A percentile compares a stretch with the other conserved stretches of the same genome.
Evolutionary conservation across 2,888 invertebrate species (phyloP).

Genomic region (Troides helena): DNA sequence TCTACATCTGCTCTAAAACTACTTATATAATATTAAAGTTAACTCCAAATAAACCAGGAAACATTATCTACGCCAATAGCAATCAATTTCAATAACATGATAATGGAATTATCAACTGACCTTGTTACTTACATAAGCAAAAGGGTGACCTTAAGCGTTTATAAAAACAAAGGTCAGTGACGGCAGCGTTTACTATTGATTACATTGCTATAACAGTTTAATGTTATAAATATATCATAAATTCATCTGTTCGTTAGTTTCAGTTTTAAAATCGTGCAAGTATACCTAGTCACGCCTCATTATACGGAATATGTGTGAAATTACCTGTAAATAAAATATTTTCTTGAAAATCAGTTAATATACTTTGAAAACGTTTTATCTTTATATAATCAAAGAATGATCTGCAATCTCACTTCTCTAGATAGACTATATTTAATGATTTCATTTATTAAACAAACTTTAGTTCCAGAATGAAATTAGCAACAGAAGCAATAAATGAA

Average conservation of each 20-base stretch:
- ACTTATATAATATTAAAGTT: not conserved
- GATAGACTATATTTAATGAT: too few species aligned
- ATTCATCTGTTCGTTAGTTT: not conserved
- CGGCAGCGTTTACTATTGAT: constrained; percentile 11
- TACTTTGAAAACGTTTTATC: too few species aligned
- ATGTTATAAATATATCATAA: not conserved
- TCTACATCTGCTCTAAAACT: not conserved
- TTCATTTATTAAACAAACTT: too few species aligned
- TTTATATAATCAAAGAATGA: too few species aligned
- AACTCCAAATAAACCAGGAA: not conserved
- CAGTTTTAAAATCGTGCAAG: not conserved
- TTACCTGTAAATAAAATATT: too few species aligned
- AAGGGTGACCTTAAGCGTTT: constrained; percentile 25
- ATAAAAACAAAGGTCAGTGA: constrained; percentile 25
- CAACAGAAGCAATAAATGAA: too few species aligned
- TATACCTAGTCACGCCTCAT: not conserved
- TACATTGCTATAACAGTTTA: not conserved
- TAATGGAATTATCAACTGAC: constrained; percentile 12
- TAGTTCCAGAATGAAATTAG: too few species aligned
- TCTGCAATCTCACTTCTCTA: too few species aligned
- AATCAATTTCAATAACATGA: constrained; percentile 15
- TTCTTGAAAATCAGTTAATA: too few species aligned
- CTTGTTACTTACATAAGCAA: constrained; percentile 20
- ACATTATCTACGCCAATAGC: not conserved
- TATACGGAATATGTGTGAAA: too few species aligned